phyloP scores from a whole-genome alignment of 2,888 invertebrate species.

The Panzeria rudis region DNA sequence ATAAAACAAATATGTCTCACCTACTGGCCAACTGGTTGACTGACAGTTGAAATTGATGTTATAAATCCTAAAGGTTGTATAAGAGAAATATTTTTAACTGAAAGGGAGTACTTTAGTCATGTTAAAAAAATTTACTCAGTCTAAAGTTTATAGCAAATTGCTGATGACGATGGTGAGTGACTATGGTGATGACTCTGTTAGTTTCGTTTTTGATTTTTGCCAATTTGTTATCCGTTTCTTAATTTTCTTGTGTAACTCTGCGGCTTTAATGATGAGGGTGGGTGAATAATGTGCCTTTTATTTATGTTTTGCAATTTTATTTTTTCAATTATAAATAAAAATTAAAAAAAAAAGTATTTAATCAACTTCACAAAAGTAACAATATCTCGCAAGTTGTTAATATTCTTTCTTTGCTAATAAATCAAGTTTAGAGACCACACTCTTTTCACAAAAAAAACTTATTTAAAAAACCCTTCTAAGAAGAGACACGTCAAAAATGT shows the following conservation, averaged over 20 bases:
- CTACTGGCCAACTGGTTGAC: background rate
- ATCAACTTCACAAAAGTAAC: background rate
- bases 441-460: no score
- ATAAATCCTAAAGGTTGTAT: background rate
- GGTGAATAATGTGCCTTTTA: slow-evolving; percentile 7
- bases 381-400: background rate
- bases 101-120: slow-evolving; percentile 17
- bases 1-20: background rate
- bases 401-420: background rate
- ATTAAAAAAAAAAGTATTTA: no score
- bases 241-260: slow-evolving; percentile 18
- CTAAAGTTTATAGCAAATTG: background rate
- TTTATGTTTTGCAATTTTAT: background rate
- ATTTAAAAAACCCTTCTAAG: no score
- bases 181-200: slow-evolving; percentile 1
- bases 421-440: background rate
- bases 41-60: slow-evolving; percentile 7
- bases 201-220: slow-evolving; percentile 13
- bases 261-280: slow-evolving; percentile 29
- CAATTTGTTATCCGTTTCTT: slow-evolving; percentile 32
- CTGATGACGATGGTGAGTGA: background rate
- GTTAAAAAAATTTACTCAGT: background rate
- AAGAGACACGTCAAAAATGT: no score
- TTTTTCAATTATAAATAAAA: background rate
- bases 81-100: slow-evolving; percentile 13